Evolutionary conservation across 2,797 vertebrate species (phyloP).

Genomic region (Smutsia gigantea): DNA sequence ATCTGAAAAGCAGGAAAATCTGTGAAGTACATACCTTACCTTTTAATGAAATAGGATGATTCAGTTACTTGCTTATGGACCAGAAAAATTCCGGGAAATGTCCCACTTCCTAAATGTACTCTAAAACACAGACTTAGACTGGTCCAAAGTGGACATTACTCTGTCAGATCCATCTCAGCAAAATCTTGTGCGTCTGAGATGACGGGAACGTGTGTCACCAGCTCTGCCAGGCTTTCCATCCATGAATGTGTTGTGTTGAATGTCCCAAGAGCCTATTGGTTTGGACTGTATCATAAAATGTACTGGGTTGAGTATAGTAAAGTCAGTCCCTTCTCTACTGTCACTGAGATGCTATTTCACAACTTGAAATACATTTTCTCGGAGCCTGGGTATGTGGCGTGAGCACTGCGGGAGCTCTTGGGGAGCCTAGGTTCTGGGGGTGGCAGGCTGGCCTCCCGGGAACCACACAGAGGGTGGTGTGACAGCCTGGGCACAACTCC

Average conservation of each 20-base stretch:
- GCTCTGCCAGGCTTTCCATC: not conserved
- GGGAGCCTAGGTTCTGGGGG: too few relatives aligned
- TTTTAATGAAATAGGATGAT: not conserved
- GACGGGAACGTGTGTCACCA: not conserved
- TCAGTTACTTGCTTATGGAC: not conserved
- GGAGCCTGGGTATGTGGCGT: too few relatives aligned
- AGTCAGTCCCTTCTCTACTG: not conserved
- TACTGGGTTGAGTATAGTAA: too few relatives aligned
- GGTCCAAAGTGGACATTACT: fast-evolving
- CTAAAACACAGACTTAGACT: not conserved
- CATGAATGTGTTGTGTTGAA: too few relatives aligned
- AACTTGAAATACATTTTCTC: not conserved
- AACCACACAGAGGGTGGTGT: too few relatives aligned
- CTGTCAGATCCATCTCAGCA: not conserved
- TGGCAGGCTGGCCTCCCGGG: too few relatives aligned
- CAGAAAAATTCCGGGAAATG: not conserved
- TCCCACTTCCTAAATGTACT: too few relatives aligned
- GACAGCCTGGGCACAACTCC: too few relatives aligned
- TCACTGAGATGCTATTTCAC: not conserved
- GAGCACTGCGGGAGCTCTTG: too few relatives aligned
- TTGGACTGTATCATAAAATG: not conserved
- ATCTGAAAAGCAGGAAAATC: not conserved
- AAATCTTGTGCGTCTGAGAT: not conserved
- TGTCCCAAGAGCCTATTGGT: not conserved
- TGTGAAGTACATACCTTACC: not conserved